Evolutionary conservation across 2,113 vertebrate species (phyloP).

Genomic region (Clarias magur): DNA sequence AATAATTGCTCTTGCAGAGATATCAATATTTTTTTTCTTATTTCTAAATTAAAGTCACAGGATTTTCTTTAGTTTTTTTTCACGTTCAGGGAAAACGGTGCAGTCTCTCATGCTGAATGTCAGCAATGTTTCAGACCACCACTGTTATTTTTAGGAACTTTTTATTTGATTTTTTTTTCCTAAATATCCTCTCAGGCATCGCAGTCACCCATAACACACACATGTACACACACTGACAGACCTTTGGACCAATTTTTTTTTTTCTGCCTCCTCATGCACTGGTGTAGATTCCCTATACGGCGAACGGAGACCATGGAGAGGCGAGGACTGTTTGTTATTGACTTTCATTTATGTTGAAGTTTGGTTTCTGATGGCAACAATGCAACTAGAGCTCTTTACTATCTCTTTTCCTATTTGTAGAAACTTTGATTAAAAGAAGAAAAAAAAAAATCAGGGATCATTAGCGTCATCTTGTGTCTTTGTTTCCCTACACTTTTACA

Average conservation of each 20-base stretch:
- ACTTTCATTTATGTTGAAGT: not conserved
- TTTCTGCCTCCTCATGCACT: conserved; percentile 44
- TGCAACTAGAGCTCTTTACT: not conserved
- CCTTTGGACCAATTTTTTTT: conserved; percentile 64
- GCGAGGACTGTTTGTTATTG: conserved; percentile 9
- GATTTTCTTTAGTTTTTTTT: not conserved
- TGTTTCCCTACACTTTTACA: conserved; percentile 28
- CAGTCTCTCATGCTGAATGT: not conserved
- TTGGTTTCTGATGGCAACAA: not conserved
- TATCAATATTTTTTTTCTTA: not conserved
- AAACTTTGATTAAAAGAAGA: not conserved
- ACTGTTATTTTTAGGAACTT: not conserved
- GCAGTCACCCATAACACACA: conserved; percentile 23
- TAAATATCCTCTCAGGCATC: conserved; percentile 38
- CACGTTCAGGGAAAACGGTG: not conserved
- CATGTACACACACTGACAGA: conserved; percentile 13
- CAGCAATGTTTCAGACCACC: not conserved
- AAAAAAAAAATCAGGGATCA: conserved; percentile 46
- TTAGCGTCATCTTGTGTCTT: conserved; percentile 28
- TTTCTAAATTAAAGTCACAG: not conserved
- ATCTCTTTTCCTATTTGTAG: not conserved
- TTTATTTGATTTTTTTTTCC: not conserved
- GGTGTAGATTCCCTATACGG: conserved; percentile 24
- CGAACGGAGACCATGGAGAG: conserved; percentile 13
- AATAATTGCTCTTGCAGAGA: not conserved